These are phyloP conservation scores for Zonotrichia albicollis DNA, from an alignment of 2,797 vertebrate species.

Conservation along the genomic window DNA sequence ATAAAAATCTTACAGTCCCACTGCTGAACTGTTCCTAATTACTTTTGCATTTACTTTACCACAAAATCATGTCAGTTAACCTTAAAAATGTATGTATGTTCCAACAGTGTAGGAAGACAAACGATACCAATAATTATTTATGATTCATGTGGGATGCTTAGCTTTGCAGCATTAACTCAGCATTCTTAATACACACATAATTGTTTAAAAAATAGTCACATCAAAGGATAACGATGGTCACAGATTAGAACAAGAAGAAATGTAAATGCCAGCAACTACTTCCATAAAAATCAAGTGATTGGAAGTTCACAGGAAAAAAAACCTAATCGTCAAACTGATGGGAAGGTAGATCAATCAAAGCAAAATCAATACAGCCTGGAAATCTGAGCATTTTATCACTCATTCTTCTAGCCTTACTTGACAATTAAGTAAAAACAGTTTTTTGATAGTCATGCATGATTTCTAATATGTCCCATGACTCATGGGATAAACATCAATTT, in stretches of 20 bases:
- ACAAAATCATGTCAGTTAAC: neutral
- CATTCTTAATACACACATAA: neutral
- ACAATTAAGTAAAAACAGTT: neutral
- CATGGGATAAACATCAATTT: neutral
- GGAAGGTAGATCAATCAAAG: neutral
- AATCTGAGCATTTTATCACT: neutral
- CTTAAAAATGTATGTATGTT: neutral
- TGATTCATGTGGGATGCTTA: neutral
- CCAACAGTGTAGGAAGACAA: neutral
- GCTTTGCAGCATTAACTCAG: neutral
- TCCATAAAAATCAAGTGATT: neutral
- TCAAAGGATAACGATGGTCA: neutral
- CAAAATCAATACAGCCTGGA: neutral
- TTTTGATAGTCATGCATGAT: neutral
- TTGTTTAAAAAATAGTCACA: neutral
- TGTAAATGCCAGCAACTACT: neutral
- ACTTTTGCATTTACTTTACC: neutral
- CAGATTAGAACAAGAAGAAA: neutral
- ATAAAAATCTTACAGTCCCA: neutral
- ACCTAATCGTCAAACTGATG: neutral
- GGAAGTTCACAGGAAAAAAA: neutral
- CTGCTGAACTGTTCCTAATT: neutral
- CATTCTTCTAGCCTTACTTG: neutral
- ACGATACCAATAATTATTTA: neutral
- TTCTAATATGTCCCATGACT: neutral